Conservation (phyloP, 2,888 invertebrate genomes). For the Lacanobia wlatinum region DNA sequence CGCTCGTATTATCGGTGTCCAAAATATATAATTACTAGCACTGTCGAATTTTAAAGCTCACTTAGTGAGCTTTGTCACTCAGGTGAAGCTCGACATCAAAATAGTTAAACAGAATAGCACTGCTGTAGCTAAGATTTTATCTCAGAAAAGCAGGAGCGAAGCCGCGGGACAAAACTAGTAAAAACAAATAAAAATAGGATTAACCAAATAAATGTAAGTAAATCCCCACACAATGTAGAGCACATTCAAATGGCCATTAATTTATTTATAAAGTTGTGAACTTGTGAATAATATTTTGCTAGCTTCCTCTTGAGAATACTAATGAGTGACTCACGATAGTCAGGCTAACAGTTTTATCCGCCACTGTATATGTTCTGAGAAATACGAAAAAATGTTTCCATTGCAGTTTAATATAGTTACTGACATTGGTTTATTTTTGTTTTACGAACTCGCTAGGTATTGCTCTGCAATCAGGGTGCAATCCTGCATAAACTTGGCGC, state of each 20-base stretch:
- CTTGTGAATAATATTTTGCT: slow-evolving; percentile 14
- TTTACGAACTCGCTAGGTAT: too few relatives aligned
- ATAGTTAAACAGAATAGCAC: too few relatives aligned
- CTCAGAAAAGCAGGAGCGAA: too few relatives aligned
- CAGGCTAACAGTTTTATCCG: slow-evolving; percentile 25
- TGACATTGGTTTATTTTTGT: too few relatives aligned
- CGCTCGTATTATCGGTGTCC: too few relatives aligned
- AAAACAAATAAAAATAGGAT: not conserved
- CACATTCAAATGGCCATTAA: slow-evolving; percentile 34
- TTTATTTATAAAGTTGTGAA: slow-evolving; percentile 5
- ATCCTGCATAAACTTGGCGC: not conserved
- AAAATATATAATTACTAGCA: too few relatives aligned
- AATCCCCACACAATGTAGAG: slow-evolving; percentile 8
- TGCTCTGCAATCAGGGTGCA: not conserved
- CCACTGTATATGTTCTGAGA: not conserved
- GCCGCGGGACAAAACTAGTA: not conserved
- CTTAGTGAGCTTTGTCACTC: too few relatives aligned
- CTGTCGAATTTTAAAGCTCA: too few relatives aligned
- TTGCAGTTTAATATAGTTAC: too few relatives aligned
- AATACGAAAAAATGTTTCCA: slow-evolving; percentile 13
- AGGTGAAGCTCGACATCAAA: too few relatives aligned
- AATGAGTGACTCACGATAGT: slow-evolving; percentile 31
- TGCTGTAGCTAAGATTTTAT: too few relatives aligned
- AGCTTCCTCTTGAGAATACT: slow-evolving; percentile 21
- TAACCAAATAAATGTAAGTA: not conserved